These are phyloP conservation scores for Pholis gunnellus DNA, from an alignment of 2,113 vertebrate genomes.

Conservation along the genomic window DNA sequence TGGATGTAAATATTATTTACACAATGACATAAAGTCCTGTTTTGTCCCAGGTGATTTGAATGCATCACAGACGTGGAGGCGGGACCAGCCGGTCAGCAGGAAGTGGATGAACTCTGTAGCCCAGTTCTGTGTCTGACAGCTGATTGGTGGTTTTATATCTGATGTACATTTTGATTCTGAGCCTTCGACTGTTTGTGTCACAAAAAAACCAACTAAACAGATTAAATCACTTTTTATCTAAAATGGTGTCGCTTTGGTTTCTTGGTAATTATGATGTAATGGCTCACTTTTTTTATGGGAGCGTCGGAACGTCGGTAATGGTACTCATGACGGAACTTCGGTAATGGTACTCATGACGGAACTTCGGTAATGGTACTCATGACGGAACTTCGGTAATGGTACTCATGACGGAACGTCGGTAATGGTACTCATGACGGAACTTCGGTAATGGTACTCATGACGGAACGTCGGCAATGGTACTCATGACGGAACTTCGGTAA, in stretches of 20 bases:
- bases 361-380: too few relatives aligned
- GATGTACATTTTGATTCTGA: slow-evolving; percentile 85
- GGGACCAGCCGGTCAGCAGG: slow-evolving; percentile 22
- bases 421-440: too few relatives aligned
- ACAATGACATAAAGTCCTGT: too few relatives aligned
- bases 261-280: not conserved
- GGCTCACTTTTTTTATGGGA: too few relatives aligned
- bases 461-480: too few relatives aligned
- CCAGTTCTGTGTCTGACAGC: slow-evolving; percentile 60
- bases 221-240: slow-evolving; percentile 79
- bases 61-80: slow-evolving; percentile 24
- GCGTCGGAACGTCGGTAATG: too few relatives aligned
- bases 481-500: too few relatives aligned
- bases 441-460: too few relatives aligned
- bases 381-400: too few relatives aligned
- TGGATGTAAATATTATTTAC: not conserved
- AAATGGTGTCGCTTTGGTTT: not conserved
- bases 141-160: slow-evolving; percentile 76
- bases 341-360: too few relatives aligned
- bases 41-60: slow-evolving; percentile 42
- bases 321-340: too few relatives aligned
- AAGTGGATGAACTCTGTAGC: slow-evolving; percentile 58
- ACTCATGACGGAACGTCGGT: too few relatives aligned
- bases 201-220: slow-evolving; percentile 49
- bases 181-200: slow-evolving; percentile 71